Evolutionary conservation across 2,888 invertebrate genomes (phyloP).

Genomic region (Pseudeuparius sepicola): DNA sequence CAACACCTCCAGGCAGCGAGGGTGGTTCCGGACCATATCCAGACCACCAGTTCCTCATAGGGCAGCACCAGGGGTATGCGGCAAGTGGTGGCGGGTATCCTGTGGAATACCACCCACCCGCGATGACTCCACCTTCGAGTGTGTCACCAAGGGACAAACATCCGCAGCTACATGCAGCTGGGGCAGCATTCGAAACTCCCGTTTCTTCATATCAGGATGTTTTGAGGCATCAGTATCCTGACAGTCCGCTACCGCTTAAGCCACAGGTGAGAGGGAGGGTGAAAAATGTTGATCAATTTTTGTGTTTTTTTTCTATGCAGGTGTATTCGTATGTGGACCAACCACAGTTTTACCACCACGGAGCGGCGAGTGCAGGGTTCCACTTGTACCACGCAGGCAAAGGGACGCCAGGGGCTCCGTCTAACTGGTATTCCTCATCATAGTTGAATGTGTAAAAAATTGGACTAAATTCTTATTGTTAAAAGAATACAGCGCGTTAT

Average conservation of each 20-base stretch:
- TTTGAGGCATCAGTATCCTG: constrained; percentile 51
- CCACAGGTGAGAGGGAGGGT: too few species aligned
- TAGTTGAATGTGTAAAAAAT: constrained; percentile 32
- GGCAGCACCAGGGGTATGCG: constrained; percentile 51
- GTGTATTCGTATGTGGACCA: constrained; percentile 75
- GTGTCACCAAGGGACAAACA: constrained; percentile 86
- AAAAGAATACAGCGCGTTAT: too few species aligned
- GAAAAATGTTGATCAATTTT: too few species aligned
- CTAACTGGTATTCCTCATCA: constrained; percentile 41
- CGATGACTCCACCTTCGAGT: constrained; percentile 96
- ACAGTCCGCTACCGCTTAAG: constrained; percentile 68
- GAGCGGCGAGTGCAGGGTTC: constrained; percentile 51
- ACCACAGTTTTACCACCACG: constrained; percentile 78
- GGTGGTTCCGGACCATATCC: constrained; percentile 65
- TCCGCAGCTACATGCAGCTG: constrained; percentile 52
- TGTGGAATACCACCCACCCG: constrained; percentile 81
- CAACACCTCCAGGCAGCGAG: constrained; percentile 86
- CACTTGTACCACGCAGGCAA: constrained; percentile 79
- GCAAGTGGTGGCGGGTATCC: constrained; percentile 47
- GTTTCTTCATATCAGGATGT: constrained; percentile 44
- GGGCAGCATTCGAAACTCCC: constrained; percentile 41
- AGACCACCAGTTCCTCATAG: constrained; percentile 50
- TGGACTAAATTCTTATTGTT: too few species aligned
- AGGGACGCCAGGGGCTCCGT: constrained; percentile 39
- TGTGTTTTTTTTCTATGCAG: too few species aligned